Conservation (phyloP, 1,140 invertebrate genomes). For the Carcinoscorpius rotundicauda region DNA sequence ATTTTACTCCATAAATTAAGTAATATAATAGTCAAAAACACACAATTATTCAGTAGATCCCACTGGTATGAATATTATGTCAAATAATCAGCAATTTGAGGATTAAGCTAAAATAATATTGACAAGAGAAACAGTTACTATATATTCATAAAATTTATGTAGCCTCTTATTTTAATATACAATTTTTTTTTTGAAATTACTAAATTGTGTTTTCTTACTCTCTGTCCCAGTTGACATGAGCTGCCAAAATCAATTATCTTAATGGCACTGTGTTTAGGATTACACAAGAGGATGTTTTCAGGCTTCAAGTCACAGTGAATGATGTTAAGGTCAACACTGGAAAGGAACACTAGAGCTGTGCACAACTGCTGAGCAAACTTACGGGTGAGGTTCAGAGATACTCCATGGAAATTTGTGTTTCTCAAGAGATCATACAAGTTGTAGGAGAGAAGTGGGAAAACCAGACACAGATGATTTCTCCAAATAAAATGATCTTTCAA, state of each 20-base stretch:
- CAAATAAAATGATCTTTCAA: slow-evolving; percentile 99
- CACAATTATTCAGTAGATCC: too few species aligned
- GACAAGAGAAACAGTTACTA: too few species aligned
- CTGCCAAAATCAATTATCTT: slow-evolving; percentile 99
- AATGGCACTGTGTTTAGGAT: slow-evolving; percentile 97
- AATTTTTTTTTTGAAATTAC: too few species aligned
- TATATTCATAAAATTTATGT: too few species aligned
- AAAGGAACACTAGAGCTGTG: slow-evolving; percentile 94
- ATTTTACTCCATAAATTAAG: too few species aligned
- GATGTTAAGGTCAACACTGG: slow-evolving; percentile 96
- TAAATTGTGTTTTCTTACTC: slow-evolving; percentile 48
- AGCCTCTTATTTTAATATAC: too few species aligned
- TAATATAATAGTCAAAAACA: too few species aligned
- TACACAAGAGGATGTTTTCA: slow-evolving; percentile 98
- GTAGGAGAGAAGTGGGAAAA: slow-evolving; percentile 98
- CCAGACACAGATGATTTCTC: slow-evolving; percentile 98
- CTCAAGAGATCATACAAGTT: slow-evolving; percentile 97
- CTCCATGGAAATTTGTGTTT: slow-evolving; percentile 99
- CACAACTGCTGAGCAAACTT: slow-evolving; percentile 99
- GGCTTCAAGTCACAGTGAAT: slow-evolving; percentile 99
- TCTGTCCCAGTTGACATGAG: slow-evolving; percentile 95
- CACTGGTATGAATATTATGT: too few species aligned
- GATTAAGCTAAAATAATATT: too few species aligned
- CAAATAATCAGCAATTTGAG: too few species aligned
- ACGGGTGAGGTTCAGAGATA: slow-evolving; percentile 95